Conservation (phyloP, 1,140 invertebrate species). For the Eumeta japonica region DNA sequence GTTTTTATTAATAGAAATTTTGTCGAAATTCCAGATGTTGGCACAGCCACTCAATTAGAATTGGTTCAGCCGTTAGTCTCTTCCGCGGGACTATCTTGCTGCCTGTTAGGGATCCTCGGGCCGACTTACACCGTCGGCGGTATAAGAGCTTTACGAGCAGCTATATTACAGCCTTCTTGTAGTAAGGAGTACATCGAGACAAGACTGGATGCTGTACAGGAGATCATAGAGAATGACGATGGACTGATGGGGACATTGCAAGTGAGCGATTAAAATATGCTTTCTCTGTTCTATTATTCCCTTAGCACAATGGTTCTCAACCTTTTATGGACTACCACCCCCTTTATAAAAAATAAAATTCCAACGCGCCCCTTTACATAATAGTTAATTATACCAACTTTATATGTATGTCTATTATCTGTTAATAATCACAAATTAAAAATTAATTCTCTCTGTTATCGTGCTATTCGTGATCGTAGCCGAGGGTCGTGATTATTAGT, state of each 20-base stretch:
- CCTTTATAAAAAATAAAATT: conserved; percentile 4
- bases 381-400: too few relatives aligned
- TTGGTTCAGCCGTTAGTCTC: conserved; percentile 59
- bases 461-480: too few relatives aligned
- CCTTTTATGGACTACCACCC: too few relatives aligned
- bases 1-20: too few relatives aligned
- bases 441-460: too few relatives aligned
- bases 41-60: conserved; percentile 72
- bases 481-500: too few relatives aligned
- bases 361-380: too few relatives aligned
- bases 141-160: conserved; percentile 70
- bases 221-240: conserved; percentile 67
- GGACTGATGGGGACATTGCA: conserved; percentile 60
- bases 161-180: conserved; percentile 79
- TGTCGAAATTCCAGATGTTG: conserved; percentile 67
- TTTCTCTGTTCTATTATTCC: conserved; percentile 4
- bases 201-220: conserved; percentile 71
- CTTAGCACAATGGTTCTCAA: too few relatives aligned
- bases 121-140: conserved; percentile 78
- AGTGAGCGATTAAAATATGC: conserved; percentile 19
- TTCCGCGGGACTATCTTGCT: conserved; percentile 46
- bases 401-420: too few relatives aligned
- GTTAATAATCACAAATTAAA: too few relatives aligned
- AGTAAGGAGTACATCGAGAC: conserved; percentile 65
- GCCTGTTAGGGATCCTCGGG: conserved; percentile 74